phyloP scores from a whole-genome alignment of 2,888 invertebrate species.

The Himalopsyche japonica region DNA sequence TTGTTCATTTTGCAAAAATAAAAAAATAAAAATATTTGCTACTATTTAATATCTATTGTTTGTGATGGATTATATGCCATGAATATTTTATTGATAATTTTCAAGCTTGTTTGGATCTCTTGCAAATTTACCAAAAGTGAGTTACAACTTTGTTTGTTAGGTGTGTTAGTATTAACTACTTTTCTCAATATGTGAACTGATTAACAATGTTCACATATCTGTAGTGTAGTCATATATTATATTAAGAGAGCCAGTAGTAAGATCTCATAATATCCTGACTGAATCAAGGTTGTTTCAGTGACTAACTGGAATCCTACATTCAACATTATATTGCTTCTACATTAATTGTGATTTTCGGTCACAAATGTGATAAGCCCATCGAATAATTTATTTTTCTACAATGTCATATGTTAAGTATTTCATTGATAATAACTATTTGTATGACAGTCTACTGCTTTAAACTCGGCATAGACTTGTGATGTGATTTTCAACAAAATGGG shows the following conservation, averaged over 20 bases:
- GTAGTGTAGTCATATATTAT: too few species aligned
- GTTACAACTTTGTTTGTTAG: too few species aligned
- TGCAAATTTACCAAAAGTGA: too few species aligned
- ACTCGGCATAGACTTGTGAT: not conserved
- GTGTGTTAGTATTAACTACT: too few species aligned
- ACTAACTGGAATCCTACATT: not conserved
- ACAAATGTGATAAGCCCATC: constrained; percentile 6
- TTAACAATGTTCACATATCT: too few species aligned
- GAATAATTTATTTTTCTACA: constrained; percentile 17
- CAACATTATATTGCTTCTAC: not conserved
- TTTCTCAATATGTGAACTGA: too few species aligned
- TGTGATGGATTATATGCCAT: too few species aligned
- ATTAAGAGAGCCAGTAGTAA: not conserved
- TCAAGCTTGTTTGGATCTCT: too few species aligned
- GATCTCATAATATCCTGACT: not conserved
- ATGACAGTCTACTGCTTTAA: not conserved
- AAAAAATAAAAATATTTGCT: too few species aligned
- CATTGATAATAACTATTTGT: not conserved
- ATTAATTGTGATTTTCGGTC: constrained; percentile 16
- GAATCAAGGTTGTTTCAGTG: not conserved
- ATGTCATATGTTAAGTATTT: not conserved
- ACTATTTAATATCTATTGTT: too few species aligned
- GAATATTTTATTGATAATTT: too few species aligned
- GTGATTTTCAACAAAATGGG: not conserved
- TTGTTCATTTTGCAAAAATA: too few species aligned